Percentiles rank a stretch among this genome's conserved stretches.
phyloP scores from a whole-genome alignment of 2,888 invertebrate species.

The Polydrusus pterygomalis region DNA sequence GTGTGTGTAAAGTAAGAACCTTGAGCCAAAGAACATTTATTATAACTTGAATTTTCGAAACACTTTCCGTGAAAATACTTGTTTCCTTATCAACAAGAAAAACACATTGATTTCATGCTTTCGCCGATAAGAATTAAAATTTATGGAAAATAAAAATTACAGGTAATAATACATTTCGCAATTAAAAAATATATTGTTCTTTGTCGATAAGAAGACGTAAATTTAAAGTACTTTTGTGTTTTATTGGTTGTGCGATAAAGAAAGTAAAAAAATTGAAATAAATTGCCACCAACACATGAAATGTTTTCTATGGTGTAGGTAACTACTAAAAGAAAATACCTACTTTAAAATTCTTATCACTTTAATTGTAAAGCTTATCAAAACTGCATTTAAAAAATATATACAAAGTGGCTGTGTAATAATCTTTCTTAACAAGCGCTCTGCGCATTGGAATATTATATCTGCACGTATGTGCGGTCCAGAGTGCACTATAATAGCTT shows the following conservation, averaged over 20 bases:
- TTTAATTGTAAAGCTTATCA: conserved; percentile 43
- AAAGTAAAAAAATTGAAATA: conserved; percentile 26
- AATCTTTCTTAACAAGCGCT: too few relatives aligned
- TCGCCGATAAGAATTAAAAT: conserved; percentile 47
- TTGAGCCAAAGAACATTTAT: conserved; percentile 47
- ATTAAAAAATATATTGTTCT: conserved; percentile 54
- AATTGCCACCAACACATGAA: conserved; percentile 20
- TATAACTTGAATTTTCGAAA: conserved; percentile 36
- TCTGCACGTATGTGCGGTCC: too few relatives aligned
- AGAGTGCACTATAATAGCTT: too few relatives aligned
- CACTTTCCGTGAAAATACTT: conserved; percentile 43
- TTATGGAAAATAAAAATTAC: conserved; percentile 51
- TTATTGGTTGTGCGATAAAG: conserved; percentile 43
- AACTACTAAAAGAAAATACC: not conserved
- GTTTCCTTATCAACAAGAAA: conserved; percentile 46
- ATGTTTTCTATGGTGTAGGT: not conserved
- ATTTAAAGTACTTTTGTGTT: conserved; percentile 50
- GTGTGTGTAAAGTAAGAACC: conserved; percentile 39
- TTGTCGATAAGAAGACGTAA: conserved; percentile 51
- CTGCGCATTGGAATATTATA: too few relatives aligned
- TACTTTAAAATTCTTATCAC: conserved; percentile 27
- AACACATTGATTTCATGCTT: conserved; percentile 50
- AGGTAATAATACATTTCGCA: conserved; percentile 50
- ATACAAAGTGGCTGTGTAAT: too few relatives aligned
- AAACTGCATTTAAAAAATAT: conserved; percentile 20